Conservation (phyloP, 37 sponge, comb jelly and placozoan genomes). For the Beroe ovata region DNA sequence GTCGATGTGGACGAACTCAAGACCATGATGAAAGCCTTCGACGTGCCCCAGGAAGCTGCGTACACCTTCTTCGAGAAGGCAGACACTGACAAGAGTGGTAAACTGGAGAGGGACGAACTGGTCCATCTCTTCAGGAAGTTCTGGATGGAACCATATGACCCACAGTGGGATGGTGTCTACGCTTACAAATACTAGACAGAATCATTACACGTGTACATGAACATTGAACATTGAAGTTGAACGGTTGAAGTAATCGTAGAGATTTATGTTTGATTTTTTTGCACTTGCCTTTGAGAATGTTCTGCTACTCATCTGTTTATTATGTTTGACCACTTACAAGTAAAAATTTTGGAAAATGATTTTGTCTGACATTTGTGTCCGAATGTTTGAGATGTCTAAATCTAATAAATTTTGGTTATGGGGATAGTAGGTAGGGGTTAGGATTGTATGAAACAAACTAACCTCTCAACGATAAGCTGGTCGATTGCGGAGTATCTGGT, state of each 20-base stretch:
- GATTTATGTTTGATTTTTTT: too few relatives aligned
- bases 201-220: too few relatives aligned
- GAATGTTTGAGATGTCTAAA: too few relatives aligned
- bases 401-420: too few relatives aligned
- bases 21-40: constrained; percentile 61
- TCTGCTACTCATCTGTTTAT: too few relatives aligned
- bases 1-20: constrained; percentile 40
- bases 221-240: too few relatives aligned
- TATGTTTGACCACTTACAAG: too few relatives aligned
- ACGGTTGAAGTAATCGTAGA: too few relatives aligned
- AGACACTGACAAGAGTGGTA: constrained; percentile 47
- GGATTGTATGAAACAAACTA: neutral
- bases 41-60: constrained; percentile 54
- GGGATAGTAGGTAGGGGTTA: too few relatives aligned
- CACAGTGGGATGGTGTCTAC: constrained; percentile 63
- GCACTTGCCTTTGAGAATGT: too few relatives aligned
- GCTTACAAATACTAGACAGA: constrained; percentile 53
- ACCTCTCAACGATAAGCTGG: neutral
- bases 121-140: constrained; percentile 65
- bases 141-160: constrained; percentile 58
- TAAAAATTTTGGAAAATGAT: too few relatives aligned
- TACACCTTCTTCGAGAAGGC: constrained; percentile 57
- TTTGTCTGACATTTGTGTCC: too few relatives aligned
- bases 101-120: constrained; percentile 38
- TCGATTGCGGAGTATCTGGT: neutral